phyloP scores from a whole-genome alignment of 2,888 invertebrate species.

The Bombyx huttoni region DNA sequence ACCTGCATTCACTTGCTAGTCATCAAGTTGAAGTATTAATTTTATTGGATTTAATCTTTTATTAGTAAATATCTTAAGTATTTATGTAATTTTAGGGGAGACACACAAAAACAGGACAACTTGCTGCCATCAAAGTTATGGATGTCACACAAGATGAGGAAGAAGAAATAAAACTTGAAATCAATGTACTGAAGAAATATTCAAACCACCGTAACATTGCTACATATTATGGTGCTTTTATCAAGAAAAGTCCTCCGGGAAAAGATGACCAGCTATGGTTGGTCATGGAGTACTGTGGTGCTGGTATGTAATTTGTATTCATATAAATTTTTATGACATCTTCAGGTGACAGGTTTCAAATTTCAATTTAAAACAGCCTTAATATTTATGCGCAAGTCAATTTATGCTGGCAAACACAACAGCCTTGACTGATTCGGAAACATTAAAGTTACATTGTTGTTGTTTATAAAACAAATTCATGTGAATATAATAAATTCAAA shows the following conservation, averaged over 20 bases:
- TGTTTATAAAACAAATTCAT: no score
- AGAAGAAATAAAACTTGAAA: conserved; percentile 99
- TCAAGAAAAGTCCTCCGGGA: conserved; percentile 98
- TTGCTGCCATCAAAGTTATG: conserved; percentile 99
- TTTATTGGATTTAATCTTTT: no score
- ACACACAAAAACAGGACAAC: conserved; percentile 99
- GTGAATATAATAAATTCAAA: no score
- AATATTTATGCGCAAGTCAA: no score
- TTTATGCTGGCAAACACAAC: no score
- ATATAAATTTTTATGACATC: no score
- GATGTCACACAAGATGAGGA: conserved; percentile 99
- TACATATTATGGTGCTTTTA: conserved; percentile 99
- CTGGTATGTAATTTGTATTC: conserved; percentile 68
- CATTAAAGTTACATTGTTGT: no score
- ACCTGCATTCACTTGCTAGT: no score
- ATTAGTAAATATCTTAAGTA: background rate
- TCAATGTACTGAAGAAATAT: conserved; percentile 99
- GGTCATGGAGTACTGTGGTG: conserved; percentile 99
- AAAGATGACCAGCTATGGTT: conserved; percentile 99
- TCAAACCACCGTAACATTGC: conserved; percentile 99
- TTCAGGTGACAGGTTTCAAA: no score
- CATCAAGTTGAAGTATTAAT: no score
- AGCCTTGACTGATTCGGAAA: no score
- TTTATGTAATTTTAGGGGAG: conserved; percentile 80
- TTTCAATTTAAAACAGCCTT: no score